These are phyloP conservation scores for Scelioninae gen. 1 DNA, from an alignment of 2,888 invertebrate genomes.

Conservation along the genomic window DNA sequence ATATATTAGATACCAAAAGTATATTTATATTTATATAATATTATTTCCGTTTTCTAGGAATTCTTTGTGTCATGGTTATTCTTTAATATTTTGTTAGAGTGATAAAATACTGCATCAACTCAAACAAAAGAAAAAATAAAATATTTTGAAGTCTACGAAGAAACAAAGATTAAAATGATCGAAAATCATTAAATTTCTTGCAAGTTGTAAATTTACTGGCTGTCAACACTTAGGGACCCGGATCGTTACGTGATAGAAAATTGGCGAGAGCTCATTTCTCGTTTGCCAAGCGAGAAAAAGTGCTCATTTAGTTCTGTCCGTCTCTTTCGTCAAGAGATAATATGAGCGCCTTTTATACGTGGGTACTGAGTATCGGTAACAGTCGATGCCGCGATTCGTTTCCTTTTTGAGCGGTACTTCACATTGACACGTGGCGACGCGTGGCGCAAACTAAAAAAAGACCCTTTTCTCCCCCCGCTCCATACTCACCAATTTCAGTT, in stretches of 20 bases:
- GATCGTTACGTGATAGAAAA: slow-evolving; percentile 55
- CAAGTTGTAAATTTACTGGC: slow-evolving; percentile 53
- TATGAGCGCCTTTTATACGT: slow-evolving; percentile 70
- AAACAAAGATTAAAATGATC: slow-evolving; percentile 7
- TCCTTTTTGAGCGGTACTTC: slow-evolving; percentile 77
- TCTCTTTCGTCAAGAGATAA: slow-evolving; percentile 61
- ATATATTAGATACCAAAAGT: too few relatives aligned
- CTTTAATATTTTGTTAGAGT: neutral
- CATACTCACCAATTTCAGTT: slow-evolving; percentile 38
- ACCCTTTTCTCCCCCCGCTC: slow-evolving; percentile 69
- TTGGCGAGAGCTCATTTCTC: slow-evolving; percentile 49
- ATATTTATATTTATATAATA: too few relatives aligned
- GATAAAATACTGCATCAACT: neutral
- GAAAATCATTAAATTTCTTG: slow-evolving; percentile 46
- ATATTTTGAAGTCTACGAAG: slow-evolving; percentile 5
- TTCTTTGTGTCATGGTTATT: too few relatives aligned
- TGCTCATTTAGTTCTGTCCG: slow-evolving; percentile 40
- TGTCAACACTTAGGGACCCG: slow-evolving; percentile 34
- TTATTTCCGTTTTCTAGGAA: too few relatives aligned
- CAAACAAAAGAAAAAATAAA: neutral
- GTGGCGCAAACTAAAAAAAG: slow-evolving; percentile 83
- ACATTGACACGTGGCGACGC: slow-evolving; percentile 83
- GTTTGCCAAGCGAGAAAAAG: slow-evolving; percentile 44
- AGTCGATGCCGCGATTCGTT: slow-evolving; percentile 77
- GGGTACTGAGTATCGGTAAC: slow-evolving; percentile 74